Evolutionary conservation across 2,113 vertebrate genomes (phyloP), one percentile per base, ranked within the genome.

Genomic region (Sorex araneus): DNA sequence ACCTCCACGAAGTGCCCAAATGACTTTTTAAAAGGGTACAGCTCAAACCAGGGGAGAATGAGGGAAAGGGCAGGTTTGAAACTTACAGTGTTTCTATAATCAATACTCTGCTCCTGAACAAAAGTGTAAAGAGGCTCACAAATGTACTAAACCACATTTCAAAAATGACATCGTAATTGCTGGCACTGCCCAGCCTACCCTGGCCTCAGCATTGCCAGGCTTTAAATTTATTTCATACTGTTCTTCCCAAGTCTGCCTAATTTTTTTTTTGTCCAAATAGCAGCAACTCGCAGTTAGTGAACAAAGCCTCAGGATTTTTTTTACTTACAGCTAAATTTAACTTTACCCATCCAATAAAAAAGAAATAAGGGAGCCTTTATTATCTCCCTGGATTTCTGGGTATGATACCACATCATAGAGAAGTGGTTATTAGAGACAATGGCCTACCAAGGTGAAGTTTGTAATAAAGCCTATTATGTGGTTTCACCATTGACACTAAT

Each of bases 401-500:
- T 98, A 98, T 98, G 98, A 98, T 98, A 98, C 98, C 98, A 98
- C 98, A 98, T 98, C 97, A 97, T 95, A 98, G 98, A 97, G 97
- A 98, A 98, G 97, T 98, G 97, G 98, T 99, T 99, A 99, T 99
- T 98, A 98, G 98, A 98, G 98, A 99, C 99, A 99, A 99, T 99
- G 99, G 99, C 98, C 98, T 98, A 98, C 99, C 98, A 98, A 98
- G 99, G 98, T 99, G 99, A 99, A 99, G 98, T 98, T 98, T 99
- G 98, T 99, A 98, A 99, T 99, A 99, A 98, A 98, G 98, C 98
- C 99, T 99, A 99, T 99, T 99, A 99, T 99, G 99, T 99, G 98
- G 98, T 98, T 98, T 98, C 98, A 98, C 98, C 98, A 98, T 98
- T 99, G 99, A 99, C 99, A 99, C 99, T 99, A 99, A 99, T 99